Conservation (phyloP, 2,113 vertebrate species). For the Microcebus tavaratra region DNA sequence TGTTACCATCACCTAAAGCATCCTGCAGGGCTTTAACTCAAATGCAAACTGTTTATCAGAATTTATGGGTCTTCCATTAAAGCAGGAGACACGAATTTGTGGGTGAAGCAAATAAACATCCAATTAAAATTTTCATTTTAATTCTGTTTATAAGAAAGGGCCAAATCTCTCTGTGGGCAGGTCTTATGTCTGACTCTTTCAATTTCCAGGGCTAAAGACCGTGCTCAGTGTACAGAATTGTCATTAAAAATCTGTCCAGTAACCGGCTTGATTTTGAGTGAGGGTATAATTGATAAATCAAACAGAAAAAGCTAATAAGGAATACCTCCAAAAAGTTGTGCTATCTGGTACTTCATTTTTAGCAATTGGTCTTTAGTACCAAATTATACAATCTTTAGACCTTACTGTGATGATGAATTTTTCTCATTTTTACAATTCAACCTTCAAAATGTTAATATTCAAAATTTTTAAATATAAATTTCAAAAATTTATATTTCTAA, state of each 20-base stretch:
- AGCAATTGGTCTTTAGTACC: not conserved
- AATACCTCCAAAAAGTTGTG: not conserved
- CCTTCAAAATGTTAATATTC: not conserved
- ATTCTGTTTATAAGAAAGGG: not conserved
- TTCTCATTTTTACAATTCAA: not conserved
- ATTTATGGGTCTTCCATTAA: not conserved
- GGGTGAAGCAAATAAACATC: not conserved
- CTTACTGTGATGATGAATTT: not conserved
- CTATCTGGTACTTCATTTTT: not conserved
- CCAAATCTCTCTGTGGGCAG: no score
- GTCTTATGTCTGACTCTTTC: not conserved
- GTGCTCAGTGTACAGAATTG: not conserved
- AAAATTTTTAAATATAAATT: not conserved
- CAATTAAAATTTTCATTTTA: not conserved
- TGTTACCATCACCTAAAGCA: not conserved
- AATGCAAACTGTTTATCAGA: not conserved
- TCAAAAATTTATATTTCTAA: not conserved
- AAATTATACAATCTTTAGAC: not conserved
- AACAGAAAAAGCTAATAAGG: not conserved
- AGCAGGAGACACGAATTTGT: not conserved
- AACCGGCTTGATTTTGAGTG: not conserved
- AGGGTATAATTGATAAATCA: not conserved
- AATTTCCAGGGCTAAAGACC: not conserved
- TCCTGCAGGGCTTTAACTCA: not conserved
- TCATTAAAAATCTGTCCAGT: not conserved